These are phyloP conservation scores for Chloroclysta siterata DNA, from an alignment of 2,888 invertebrate species.

Conservation along the genomic window DNA sequence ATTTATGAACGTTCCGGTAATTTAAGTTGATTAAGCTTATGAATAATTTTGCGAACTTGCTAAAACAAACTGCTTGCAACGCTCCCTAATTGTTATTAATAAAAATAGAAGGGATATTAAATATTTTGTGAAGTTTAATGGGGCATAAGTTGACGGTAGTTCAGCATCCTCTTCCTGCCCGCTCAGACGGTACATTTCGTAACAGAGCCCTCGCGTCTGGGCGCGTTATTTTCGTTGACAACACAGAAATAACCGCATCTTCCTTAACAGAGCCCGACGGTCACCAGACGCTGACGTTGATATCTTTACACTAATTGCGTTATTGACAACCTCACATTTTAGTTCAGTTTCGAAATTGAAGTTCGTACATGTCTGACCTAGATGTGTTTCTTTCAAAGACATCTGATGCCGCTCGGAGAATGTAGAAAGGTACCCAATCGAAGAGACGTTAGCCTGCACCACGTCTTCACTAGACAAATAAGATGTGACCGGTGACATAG, in stretches of 20 bases:
- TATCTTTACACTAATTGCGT: conserved; percentile 81
- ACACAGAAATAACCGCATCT: conserved; percentile 81
- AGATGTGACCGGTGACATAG: conserved; percentile 45
- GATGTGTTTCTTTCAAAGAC: conserved; percentile 36
- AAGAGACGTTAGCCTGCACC: conserved; percentile 13
- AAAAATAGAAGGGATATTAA: conserved; percentile 28
- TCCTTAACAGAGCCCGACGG: conserved; percentile 70
- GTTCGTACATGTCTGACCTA: conserved; percentile 39
- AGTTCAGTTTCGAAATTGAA: conserved; percentile 64
- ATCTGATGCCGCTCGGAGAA: conserved; percentile 24
- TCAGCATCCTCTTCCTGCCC: conserved; percentile 74
- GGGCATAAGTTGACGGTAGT: conserved; percentile 47
- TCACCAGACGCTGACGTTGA: conserved; percentile 78
- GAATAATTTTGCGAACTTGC: background rate
- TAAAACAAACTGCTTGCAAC: background rate
- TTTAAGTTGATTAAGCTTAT: background rate
- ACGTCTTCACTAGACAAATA: conserved; percentile 65
- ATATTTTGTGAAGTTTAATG: conserved; percentile 42
- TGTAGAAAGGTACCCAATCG: conserved; percentile 9
- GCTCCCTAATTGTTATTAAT: conserved; percentile 18
- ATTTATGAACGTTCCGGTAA: background rate
- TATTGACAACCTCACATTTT: conserved; percentile 78
- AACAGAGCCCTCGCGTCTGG: conserved; percentile 68
- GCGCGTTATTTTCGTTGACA: conserved; percentile 82
- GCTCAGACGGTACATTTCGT: conserved; percentile 66